These are phyloP conservation scores for Octodon degus DNA, from an alignment of 2,113 vertebrate species.

Conservation along the genomic window DNA sequence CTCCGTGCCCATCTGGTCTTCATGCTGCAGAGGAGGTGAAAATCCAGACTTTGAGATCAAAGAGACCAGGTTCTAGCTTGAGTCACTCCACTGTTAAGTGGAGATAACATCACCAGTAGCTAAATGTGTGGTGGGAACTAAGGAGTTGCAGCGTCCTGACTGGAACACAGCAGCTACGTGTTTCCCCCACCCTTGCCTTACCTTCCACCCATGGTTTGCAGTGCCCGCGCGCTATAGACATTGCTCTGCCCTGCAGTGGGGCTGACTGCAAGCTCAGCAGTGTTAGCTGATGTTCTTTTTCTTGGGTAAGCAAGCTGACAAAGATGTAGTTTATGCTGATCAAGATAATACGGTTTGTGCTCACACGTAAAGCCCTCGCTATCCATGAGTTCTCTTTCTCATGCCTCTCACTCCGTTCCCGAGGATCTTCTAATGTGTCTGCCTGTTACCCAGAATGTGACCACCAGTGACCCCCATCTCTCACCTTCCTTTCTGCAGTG, in stretches of 20 bases:
- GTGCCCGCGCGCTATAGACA: too few species aligned
- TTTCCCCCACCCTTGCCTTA: background rate
- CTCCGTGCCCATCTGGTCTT: background rate
- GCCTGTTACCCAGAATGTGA: background rate
- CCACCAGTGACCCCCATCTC: background rate
- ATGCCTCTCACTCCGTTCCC: background rate
- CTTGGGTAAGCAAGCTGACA: background rate
- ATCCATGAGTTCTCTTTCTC: background rate
- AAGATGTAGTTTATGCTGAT: background rate
- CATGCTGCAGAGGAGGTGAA: background rate
- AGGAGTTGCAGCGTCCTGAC: background rate
- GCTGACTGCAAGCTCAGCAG: background rate
- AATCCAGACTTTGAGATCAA: background rate
- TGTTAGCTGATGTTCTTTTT: background rate
- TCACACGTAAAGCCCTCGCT: background rate
- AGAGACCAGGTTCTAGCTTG: background rate
- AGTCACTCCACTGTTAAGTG: background rate
- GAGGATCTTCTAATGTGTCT: background rate
- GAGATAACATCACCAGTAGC: too few species aligned
- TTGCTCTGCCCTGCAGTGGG: background rate
- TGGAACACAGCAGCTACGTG: background rate
- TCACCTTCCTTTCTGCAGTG: background rate
- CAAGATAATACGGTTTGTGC: background rate
- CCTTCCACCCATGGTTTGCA: background rate
- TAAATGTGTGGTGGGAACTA: background rate